phyloP scores from a whole-genome alignment of 2,113 vertebrate genomes.

The Leucoraja erinaceus region DNA sequence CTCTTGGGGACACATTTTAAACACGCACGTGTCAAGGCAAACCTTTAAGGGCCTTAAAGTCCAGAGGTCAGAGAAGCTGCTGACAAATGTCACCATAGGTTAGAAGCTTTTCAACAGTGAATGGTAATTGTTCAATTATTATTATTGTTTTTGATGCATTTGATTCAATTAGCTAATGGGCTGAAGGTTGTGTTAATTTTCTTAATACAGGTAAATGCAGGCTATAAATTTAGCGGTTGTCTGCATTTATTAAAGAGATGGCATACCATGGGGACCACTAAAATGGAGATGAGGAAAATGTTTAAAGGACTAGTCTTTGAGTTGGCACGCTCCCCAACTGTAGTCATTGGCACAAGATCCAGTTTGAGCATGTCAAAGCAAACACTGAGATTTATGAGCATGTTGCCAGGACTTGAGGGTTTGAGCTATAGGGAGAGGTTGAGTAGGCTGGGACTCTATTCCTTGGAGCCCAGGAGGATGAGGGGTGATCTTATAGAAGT shows the following conservation, averaged over 20 bases:
- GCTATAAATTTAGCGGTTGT: not conserved
- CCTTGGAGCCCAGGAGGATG: too few species aligned
- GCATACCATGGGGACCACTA: not conserved
- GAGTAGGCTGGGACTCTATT: too few species aligned
- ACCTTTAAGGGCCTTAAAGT: not conserved
- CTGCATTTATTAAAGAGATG: not conserved
- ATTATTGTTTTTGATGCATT: not conserved
- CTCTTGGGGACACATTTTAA: not conserved
- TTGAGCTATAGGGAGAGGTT: too few species aligned
- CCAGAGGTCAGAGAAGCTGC: not conserved
- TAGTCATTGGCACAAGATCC: not conserved
- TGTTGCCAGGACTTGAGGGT: too few species aligned
- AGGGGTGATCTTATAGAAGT: too few species aligned
- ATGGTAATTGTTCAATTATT: not conserved
- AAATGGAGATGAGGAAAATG: not conserved
- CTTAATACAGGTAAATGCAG: not conserved
- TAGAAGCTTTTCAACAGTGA: not conserved
- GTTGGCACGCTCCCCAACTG: not conserved
- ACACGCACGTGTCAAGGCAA: constrained; percentile 12
- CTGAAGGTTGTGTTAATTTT: not conserved
- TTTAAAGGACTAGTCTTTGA: not conserved
- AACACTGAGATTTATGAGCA: too few species aligned
- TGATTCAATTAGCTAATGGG: constrained; percentile 22
- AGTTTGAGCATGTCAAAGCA: not conserved
- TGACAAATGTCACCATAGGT: not conserved